Base-by-base conservation (phyloP, 2,113 vertebrate species). In the Chamaetylas fuelleborni region DNA sequence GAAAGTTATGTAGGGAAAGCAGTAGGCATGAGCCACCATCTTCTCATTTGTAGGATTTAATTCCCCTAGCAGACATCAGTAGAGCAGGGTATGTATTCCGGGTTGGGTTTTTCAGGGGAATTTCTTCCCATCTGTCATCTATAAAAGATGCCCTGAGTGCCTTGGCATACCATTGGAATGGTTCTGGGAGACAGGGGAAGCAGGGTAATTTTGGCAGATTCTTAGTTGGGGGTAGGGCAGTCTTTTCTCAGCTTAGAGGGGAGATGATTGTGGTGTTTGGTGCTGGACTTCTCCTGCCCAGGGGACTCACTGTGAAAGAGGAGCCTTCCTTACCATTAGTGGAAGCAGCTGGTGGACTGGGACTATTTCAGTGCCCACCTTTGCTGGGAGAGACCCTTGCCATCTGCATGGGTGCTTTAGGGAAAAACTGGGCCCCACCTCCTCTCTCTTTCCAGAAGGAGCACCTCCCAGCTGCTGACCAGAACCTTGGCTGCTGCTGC, bases 351-450 rank as follows among this genome's bases (percentile, higher is more conserved):
- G 19, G 8, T 26, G 29, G 23, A 28, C 14, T 60, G 34, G 34
- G 43, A 40, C 10, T 5, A 26, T 13, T 38, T 47, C 42, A 47
- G 13, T 0, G 1, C n/a, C 42, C 1, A 1, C 5, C 22, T 11
- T 58, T 1, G 1, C 23, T 1, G 1, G 19, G 53, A 67, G n/a
- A 67, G 23, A 69, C 14, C 18, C 14, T 69, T 0, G 0, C 28
- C 14, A 22, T 22, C 23, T 23, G 28, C 7, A 3, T 14, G 23
- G 34, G 42, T 26, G 22, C 34, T 33, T 33, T 18, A 67, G 51
- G 17, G 42, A 6, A 38, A 47, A 57, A 26, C 11, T 8, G 42
- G 8, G 13, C 6, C 15, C 9, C 25, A 45, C 0, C 6, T 31
- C 15, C 50, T 26, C 18, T 13, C 28, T 38, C 28, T 20, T 14